phyloP scores from a whole-genome alignment of 1,140 invertebrate genomes.

The Capitella teleta region DNA sequence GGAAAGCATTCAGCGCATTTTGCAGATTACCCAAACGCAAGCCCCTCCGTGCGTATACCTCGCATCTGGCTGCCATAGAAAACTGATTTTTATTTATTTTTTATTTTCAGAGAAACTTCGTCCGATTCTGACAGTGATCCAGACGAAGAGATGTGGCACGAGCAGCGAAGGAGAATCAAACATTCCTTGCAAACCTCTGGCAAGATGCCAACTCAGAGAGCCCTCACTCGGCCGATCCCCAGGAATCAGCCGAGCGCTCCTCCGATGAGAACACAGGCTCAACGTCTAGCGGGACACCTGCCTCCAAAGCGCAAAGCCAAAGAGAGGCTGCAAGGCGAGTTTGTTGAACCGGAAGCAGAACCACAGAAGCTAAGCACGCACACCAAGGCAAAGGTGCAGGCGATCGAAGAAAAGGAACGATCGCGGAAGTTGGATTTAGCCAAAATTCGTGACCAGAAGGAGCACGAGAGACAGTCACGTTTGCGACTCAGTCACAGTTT shows the following conservation, averaged over 20 bases:
- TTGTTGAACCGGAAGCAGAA: background rate
- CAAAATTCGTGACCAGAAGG: constrained; percentile 20
- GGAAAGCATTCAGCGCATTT: constrained; percentile 24
- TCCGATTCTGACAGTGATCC: constrained; percentile 18
- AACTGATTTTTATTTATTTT: background rate
- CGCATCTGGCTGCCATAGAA: background rate
- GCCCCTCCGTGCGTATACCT: background rate
- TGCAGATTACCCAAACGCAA: constrained; percentile 16
- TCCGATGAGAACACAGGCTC: no score
- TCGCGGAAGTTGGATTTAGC: constrained; percentile 9
- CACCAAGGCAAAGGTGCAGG: background rate
- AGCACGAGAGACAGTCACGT: constrained; percentile 22
- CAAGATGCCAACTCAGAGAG: no score
- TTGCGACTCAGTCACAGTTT: constrained; percentile 24
- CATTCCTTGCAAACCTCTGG: constrained; percentile 15
- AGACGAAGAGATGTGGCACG: constrained; percentile 21
- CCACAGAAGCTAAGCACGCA: background rate
- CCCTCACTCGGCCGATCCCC: no score
- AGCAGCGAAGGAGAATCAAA: constrained; percentile 24
- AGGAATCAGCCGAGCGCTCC: no score
- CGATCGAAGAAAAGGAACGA: background rate
- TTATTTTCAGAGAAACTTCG: background rate
- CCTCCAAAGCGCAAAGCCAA: no score
- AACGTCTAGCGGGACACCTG: no score
- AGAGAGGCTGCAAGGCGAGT: no score